Evolutionary conservation across 2,888 invertebrate genomes (phyloP), one percentile per base, ranked within the genome.

Genomic region (Trichogramma evanescens): DNA sequence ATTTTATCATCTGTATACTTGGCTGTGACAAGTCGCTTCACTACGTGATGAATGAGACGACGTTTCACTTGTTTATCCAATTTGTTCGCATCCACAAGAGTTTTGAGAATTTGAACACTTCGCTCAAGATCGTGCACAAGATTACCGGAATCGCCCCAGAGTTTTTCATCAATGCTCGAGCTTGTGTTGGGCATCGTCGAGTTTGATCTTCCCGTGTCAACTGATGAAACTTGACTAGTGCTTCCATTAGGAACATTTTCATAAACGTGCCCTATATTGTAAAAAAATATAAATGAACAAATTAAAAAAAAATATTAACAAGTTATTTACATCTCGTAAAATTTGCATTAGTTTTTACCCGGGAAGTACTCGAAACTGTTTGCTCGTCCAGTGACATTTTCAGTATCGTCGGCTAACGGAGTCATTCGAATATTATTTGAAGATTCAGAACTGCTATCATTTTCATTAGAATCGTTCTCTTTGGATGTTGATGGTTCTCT

Each of bases 291-390:
- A 26, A 26, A 26, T 26, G 26, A 2, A 26, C 1, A 13, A 48
- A 55, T 43, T 8, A n/a, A 50, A 9, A 10, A 49, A 42, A 26
- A 49, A 53, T 9, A n/a, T 46, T 26, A n/a, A 38, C 26, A 48
- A 42, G 7, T 45, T 45, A 13, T 6, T 13, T 43, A 43, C 4
- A 58, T 10, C 41, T 9, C 26, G 46, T 39, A 46, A 10, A 13
- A 50, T n/a, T 8, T 53, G 50, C 1, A 4, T 13, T 42, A 10
- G 26, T 54, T 13, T 10, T 59, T 56, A 64, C 64, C 80, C 7
- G 79, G 78, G 58, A 80, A 76, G 71, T 87, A 87, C 72, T 87
- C 86, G 75, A 87, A 87, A 71, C 87, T 87, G 68, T 86, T 85
- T 43, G 85, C 85, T 70, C 83, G 82, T n/a, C 65, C 84, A 74